Evolutionary conservation across 2,113 vertebrate genomes (phyloP).

Genomic region (Pachyramphus minor): DNA sequence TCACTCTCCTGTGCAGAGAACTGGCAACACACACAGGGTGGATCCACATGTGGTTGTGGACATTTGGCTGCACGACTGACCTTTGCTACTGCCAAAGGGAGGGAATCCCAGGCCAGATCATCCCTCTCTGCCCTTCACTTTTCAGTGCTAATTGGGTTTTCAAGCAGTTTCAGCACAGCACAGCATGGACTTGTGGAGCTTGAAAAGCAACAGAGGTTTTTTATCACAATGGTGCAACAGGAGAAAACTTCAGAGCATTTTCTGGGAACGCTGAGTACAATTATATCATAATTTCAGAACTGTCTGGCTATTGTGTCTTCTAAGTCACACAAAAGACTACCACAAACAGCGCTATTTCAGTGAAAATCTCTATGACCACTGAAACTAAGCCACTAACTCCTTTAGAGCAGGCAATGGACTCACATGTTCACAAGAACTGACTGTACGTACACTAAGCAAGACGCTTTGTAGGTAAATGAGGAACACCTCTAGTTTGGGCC

Average conservation of each 20-base stretch:
- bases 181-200: not conserved
- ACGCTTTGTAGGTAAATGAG: not conserved
- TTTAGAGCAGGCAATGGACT: not conserved
- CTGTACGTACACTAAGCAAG: not conserved
- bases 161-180: not conserved
- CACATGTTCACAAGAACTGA: not conserved
- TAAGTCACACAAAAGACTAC: conserved; percentile 1
- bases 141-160: not conserved
- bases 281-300: not conserved
- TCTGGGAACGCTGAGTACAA: not conserved
- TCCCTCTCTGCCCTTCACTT: not conserved
- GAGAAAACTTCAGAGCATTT: not conserved
- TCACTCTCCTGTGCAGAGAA: not conserved
- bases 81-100: not conserved
- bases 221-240: not conserved
- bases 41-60: not conserved
- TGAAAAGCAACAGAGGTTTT: not conserved
- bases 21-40: not conserved
- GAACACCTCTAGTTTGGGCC: not conserved
- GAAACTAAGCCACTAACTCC: not conserved
- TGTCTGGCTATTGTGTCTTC: not conserved
- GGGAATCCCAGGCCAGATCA: not conserved
- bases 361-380: not conserved
- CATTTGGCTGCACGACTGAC: not conserved
- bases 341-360: not conserved